Conservation (phyloP, 2,797 vertebrate species). For the Falco naumanni region DNA sequence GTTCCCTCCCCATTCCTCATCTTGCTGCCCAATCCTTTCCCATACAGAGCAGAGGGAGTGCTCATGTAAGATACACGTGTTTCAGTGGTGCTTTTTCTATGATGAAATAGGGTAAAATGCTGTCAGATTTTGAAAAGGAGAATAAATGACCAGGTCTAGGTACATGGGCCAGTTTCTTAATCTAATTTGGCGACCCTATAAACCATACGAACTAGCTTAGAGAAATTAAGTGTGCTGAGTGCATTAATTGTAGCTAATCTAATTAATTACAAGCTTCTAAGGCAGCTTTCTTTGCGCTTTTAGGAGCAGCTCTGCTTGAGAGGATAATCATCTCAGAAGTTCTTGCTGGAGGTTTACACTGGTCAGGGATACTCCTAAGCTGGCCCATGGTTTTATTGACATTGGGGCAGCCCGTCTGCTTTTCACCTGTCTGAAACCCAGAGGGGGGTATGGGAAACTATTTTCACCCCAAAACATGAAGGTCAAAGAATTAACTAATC, state of each 20-base stretch:
- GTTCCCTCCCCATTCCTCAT: neutral
- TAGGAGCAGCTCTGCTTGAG: constrained; percentile 20
- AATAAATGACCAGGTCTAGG: neutral
- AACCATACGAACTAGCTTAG: neutral
- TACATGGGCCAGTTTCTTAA: neutral
- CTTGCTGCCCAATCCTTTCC: neutral
- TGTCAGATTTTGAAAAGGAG: neutral
- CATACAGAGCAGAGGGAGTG: neutral
- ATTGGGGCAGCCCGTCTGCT: neutral
- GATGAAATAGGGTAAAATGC: neutral
- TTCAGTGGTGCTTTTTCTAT: neutral
- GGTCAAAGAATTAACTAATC: neutral
- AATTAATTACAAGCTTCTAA: constrained; percentile 26
- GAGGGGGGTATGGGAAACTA: no score
- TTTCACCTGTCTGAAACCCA: neutral
- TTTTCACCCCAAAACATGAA: neutral
- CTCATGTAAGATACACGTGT: rapidly evolving
- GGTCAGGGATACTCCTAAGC: neutral
- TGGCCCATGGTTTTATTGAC: neutral
- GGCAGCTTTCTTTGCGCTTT: neutral
- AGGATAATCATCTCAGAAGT: neutral
- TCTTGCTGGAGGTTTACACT: neutral
- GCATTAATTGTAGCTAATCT: constrained; percentile 15
- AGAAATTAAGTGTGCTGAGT: neutral
- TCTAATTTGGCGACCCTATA: neutral